Evolutionary conservation across 1,140 invertebrate genomes (phyloP).

Genomic region (Drosophila varians): DNA sequence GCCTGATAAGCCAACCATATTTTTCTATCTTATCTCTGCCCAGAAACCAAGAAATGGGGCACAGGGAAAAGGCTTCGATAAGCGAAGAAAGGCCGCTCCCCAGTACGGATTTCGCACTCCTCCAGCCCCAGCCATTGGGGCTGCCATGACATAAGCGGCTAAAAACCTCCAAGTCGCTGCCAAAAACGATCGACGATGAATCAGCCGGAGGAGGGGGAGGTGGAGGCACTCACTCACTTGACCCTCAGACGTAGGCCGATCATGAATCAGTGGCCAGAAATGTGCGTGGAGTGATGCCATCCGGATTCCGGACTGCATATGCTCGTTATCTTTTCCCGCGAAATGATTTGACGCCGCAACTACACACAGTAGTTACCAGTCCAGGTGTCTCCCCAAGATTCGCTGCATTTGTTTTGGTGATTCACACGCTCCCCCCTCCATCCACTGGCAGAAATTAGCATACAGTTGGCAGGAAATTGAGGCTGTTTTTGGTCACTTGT

Average conservation of each 20-base stretch:
- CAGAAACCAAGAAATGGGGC: slow-evolving; percentile 44
- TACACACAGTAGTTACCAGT: not conserved
- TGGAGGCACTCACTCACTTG: slow-evolving; percentile 21
- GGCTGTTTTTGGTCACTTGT: slow-evolving; percentile 13
- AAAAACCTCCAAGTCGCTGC: slow-evolving; percentile 33
- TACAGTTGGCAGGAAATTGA: slow-evolving; percentile 20
- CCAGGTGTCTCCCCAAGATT: not conserved
- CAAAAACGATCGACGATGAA: slow-evolving; percentile 56
- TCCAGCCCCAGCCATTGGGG: not conserved
- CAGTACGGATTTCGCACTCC: slow-evolving; percentile 17
- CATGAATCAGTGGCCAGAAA: slow-evolving; percentile 30
- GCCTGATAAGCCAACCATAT: slow-evolving; percentile 47
- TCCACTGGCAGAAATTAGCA: slow-evolving; percentile 1
- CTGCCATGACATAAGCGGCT: slow-evolving; percentile 63
- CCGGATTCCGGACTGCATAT: slow-evolving; percentile 4
- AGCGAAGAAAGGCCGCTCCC: slow-evolving; percentile 24
- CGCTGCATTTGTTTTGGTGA: slow-evolving; percentile 8
- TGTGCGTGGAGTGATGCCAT: slow-evolving; percentile 30
- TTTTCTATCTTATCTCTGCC: slow-evolving; percentile 35
- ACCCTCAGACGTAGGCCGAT: slow-evolving; percentile 35
- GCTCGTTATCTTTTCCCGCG: slow-evolving; percentile 18
- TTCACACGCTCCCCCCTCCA: not conserved
- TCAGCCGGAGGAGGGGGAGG: slow-evolving; percentile 27
- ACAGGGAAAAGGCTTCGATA: slow-evolving; percentile 21
- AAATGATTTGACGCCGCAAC: slow-evolving; percentile 22